Evolutionary conservation across 2,113 vertebrate genomes (phyloP).

Genomic region (Heptranchias perlo): DNA sequence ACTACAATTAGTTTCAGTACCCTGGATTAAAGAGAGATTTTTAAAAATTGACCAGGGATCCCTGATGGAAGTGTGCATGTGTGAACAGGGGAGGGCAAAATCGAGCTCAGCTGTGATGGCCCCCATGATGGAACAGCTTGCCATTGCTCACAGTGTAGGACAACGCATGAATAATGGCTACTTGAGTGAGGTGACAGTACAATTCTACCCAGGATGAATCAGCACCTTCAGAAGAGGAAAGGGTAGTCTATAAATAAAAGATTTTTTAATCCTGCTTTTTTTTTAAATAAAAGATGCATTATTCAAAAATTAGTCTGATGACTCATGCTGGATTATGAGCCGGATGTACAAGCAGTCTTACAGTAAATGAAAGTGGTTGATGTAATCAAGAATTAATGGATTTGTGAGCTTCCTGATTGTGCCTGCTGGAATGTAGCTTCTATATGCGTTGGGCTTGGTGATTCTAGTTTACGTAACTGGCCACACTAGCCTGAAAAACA

Average conservation of each 20-base stretch:
- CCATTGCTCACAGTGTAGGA: neutral
- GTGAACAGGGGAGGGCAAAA: too few species aligned
- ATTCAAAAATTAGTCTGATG: slow-evolving; percentile 11
- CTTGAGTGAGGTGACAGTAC: too few species aligned
- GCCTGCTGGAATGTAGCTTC: neutral
- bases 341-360: neutral
- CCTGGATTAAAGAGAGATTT: too few species aligned
- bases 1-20: too few species aligned
- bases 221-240: neutral
- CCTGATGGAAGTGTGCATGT: too few species aligned
- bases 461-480: neutral
- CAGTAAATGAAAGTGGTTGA: neutral
- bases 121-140: neutral
- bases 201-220: neutral
- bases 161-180: neutral
- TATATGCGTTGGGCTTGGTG: neutral
- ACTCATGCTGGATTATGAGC: slow-evolving; percentile 19
- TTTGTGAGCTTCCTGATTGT: slow-evolving; percentile 2
- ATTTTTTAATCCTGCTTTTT: neutral
- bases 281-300: neutral
- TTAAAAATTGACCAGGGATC: too few species aligned
- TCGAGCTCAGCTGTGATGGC: too few species aligned
- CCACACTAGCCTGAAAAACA: neutral
- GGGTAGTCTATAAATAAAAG: neutral
- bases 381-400: slow-evolving; percentile 23